Evolutionary conservation across 2,888 invertebrate genomes (phyloP), one percentile per base, ranked within the genome.

Genomic region (Leucophenga maculata): DNA sequence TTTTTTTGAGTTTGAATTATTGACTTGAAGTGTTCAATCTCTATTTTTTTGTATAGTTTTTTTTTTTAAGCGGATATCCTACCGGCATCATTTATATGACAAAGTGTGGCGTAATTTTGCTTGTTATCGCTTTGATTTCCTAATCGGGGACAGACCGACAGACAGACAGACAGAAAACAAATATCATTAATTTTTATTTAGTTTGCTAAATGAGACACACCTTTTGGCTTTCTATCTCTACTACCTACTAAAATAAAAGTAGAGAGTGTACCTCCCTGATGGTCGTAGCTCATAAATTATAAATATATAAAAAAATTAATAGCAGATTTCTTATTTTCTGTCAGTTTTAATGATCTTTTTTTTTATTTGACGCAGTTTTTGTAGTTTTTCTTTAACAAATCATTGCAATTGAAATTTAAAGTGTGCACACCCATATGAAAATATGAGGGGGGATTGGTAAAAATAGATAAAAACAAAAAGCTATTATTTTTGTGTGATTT

Each of bases 91-190:
- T 64, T 64, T 64, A 39, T 46, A 46, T 48, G 26, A 22, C 48
- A 64, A 64, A 46, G 48, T 22, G 46, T 48, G 22, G 26, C 62
- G 14, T 64, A 64, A 64, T 64, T 46, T 64, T 64, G 50, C 50
- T 18, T 50, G 50, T 50, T 50, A 50, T 11, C 50, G 50, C 18
- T 16, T 50, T 50, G 50, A 50, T 18, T 50, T 39, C 39, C 39
- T 39, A 39, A 39, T 39, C 39, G 39, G 3, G 11, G n/a, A n/a
- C n/a, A n/a, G n/a, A n/a, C n/a, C 39, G 3, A 26, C 4, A 26
- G 26, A 39, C 39, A 39, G 8, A 39, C n/a, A n/a, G n/a, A n/a
- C n/a, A 39, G 8, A 39, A 39, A 39, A 6, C 39, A 39, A 39
- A 39, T 39, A 39, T 39, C 39, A 39, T 39, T 39, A 39, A 39